A percentile compares a stretch with the other conserved stretches of the same genome.
These are phyloP conservation scores for Cassiopea andromeda DNA, from an alignment of 30 jellyfish, hydroid and myxozoan genomes.

Conservation along the genomic window DNA sequence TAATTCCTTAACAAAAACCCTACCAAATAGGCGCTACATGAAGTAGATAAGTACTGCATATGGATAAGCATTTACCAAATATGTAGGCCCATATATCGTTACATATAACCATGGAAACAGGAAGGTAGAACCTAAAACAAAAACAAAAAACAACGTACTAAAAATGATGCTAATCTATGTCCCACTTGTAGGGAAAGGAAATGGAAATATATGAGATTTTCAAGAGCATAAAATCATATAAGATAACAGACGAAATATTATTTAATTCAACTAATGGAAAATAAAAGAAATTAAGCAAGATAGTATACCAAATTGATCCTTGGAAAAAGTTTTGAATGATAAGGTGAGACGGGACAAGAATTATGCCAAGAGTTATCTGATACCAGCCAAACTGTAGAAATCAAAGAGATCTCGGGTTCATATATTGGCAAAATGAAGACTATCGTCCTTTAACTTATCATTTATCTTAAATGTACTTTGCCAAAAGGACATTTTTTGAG, in stretches of 20 bases:
- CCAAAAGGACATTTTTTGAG: too few relatives aligned
- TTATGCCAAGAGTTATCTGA: constrained; percentile 88
- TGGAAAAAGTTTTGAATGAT: constrained; percentile 84
- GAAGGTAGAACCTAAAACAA: constrained; percentile 79
- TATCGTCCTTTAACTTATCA: too few relatives aligned
- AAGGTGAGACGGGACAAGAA: constrained; percentile 86
- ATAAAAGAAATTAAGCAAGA: constrained; percentile 62
- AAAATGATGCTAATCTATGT: constrained; percentile 44
- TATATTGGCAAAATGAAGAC: too few relatives aligned
- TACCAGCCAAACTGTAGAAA: constrained; percentile 96
- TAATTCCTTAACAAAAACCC: too few relatives aligned
- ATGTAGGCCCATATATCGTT: constrained; percentile 95
- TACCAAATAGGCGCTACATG: not conserved
- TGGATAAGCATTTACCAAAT: constrained; percentile 68
- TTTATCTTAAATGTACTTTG: too few relatives aligned
- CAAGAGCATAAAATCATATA: too few relatives aligned
- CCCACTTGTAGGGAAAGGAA: too few relatives aligned
- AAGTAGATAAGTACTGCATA: not conserved
- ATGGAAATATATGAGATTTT: too few relatives aligned
- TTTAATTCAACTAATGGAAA: constrained; percentile 82
- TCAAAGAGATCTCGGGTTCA: not conserved
- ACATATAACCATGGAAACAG: constrained; percentile 88
- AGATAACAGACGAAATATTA: not conserved
- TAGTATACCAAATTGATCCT: constrained; percentile 90
- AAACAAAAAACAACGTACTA: not conserved